Percentiles rank a stretch among this genome's conserved stretches.
Conservation (phyloP, 2,797 vertebrate species). For the Gobionotothen gibberifrons region DNA sequence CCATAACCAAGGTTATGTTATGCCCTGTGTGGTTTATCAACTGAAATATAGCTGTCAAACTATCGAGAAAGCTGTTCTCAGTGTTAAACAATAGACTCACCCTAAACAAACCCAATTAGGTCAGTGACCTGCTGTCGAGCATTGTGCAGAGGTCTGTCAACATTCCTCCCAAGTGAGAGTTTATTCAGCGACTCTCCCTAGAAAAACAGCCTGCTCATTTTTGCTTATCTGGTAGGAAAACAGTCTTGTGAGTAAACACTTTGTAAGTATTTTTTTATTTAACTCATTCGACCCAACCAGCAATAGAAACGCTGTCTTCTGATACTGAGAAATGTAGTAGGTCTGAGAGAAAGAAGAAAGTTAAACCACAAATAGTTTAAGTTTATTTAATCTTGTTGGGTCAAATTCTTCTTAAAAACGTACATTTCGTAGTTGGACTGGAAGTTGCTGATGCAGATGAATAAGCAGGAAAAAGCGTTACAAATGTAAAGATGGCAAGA, state of each 20-base stretch:
- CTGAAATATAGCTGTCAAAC: constrained; percentile 68
- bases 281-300: constrained; percentile 15
- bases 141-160: constrained; percentile 58
- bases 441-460: constrained; percentile 19
- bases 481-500: constrained; percentile 36
- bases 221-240: constrained; percentile 62
- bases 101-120: constrained; percentile 72
- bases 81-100: constrained; percentile 73
- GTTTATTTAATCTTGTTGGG: not conserved
- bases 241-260: constrained; percentile 43
- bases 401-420: constrained; percentile 13
- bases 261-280: constrained; percentile 21
- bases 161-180: constrained; percentile 68
- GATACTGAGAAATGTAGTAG: not conserved
- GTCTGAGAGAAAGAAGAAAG: constrained; percentile 4
- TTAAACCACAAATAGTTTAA: constrained; percentile 8
- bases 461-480: constrained; percentile 31
- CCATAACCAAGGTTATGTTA: constrained; percentile 65
- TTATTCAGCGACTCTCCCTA: constrained; percentile 50
- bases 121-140: constrained; percentile 68
- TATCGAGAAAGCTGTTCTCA: constrained; percentile 50
- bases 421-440: constrained; percentile 12
- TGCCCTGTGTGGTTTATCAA: constrained; percentile 70
- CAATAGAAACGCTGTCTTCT: constrained; percentile 18
- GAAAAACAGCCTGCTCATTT: constrained; percentile 59